phyloP scores from a whole-genome alignment of 2,797 vertebrate species.

The Salarias fasciatus region DNA sequence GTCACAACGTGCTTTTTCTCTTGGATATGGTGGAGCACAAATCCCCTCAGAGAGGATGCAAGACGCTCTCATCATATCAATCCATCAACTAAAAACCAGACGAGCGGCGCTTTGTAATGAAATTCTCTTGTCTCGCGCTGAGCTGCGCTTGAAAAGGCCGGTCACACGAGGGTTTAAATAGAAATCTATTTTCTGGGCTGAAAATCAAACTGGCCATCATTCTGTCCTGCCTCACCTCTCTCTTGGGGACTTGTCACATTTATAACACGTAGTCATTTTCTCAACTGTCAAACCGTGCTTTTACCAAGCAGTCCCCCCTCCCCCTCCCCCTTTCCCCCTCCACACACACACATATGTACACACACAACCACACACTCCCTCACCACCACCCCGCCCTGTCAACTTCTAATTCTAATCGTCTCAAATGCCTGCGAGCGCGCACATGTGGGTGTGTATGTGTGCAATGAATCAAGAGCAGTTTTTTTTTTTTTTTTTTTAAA shows the following conservation, averaged over 20 bases:
- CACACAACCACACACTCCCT: no score
- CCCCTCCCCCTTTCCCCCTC: no score
- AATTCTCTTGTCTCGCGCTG: constrained; percentile 60
- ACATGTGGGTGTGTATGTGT: constrained; percentile 3
- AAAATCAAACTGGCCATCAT: constrained; percentile 77
- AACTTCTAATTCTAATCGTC: constrained; percentile 65
- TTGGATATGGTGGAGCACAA: constrained; percentile 29
- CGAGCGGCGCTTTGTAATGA: constrained; percentile 60
- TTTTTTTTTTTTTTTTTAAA: no score
- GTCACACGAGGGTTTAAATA: constrained; percentile 76
- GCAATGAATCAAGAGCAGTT: constrained; percentile 8
- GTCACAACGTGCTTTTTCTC: constrained; percentile 43
- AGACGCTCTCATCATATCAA: constrained; percentile 53
- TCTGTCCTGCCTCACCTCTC: constrained; percentile 68
- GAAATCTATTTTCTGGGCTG: constrained; percentile 77
- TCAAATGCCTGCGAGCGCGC: constrained; percentile 14
- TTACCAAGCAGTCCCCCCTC: constrained; percentile 48
- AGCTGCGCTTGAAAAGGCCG: constrained; percentile 67
- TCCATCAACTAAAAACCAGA: constrained; percentile 61
- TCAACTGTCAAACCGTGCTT: constrained; percentile 79
- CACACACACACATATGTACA: no score
- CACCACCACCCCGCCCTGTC: constrained; percentile 46
- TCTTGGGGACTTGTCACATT: constrained; percentile 78
- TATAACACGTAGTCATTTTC: constrained; percentile 83
- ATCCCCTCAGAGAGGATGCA: constrained; percentile 33